Conservation (phyloP, 37 sponge, comb jelly and placozoan species). For the Theonella swinhoei region DNA sequence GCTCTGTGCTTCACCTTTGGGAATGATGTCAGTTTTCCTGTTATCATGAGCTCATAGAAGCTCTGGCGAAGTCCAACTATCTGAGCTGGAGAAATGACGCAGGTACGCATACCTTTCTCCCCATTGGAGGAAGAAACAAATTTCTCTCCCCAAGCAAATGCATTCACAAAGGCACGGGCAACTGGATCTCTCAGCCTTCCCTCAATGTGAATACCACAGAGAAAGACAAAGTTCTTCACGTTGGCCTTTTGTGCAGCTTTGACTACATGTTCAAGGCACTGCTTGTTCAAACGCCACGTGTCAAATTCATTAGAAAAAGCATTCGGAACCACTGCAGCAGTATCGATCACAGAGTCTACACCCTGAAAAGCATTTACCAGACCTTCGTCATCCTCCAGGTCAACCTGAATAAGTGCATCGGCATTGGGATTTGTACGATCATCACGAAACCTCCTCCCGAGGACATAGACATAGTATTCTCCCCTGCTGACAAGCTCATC, state of each 20-base stretch:
- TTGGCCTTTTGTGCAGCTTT: slow-evolving; percentile 49
- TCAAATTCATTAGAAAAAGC: slow-evolving; percentile 47
- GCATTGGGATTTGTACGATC: slow-evolving; percentile 54
- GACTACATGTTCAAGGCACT: slow-evolving; percentile 31
- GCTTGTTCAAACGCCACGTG: slow-evolving; percentile 47
- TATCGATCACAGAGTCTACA: slow-evolving; percentile 68
- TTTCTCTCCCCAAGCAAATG: slow-evolving; percentile 11
- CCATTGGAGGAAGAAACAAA: slow-evolving; percentile 31
- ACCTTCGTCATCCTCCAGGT: slow-evolving; percentile 67
- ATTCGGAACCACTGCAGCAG: slow-evolving; percentile 55
- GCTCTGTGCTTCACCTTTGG: slow-evolving; percentile 20
- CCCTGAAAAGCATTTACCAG: slow-evolving; percentile 58
- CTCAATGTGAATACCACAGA: slow-evolving; percentile 11
- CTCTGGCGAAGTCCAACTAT: slow-evolving; percentile 56
- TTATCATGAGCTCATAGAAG: slow-evolving; percentile 15
- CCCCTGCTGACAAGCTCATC: slow-evolving; percentile 47
- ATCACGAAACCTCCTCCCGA: slow-evolving; percentile 56
- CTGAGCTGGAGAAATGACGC: slow-evolving; percentile 44
- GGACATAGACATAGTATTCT: slow-evolving; percentile 60
- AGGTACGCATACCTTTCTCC: slow-evolving; percentile 43
- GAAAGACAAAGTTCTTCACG: slow-evolving; percentile 59
- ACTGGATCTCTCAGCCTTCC: neutral
- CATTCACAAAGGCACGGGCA: slow-evolving; percentile 20
- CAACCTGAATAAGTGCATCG: slow-evolving; percentile 71
- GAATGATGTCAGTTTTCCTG: slow-evolving; percentile 35